Evolutionary conservation across 2,113 vertebrate species (phyloP).

Genomic region (Hypocryptadius cinnamomeus): DNA sequence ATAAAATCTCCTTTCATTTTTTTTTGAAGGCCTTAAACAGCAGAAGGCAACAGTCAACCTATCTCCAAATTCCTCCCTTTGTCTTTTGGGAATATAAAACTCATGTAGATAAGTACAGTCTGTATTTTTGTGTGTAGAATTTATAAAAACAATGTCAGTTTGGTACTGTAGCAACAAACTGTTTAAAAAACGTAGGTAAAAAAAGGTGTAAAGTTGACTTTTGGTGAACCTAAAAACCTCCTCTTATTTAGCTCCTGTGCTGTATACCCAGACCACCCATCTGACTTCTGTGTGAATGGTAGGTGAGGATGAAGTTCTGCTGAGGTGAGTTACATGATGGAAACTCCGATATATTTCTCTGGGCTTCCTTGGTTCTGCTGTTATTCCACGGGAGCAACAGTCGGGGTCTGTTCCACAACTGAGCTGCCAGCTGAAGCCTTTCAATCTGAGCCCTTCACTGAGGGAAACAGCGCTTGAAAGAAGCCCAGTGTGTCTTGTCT

Average conservation of each 20-base stretch:
- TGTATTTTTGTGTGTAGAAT: neutral
- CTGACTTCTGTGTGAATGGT: neutral
- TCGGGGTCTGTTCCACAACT: neutral
- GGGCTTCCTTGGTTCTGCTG: neutral
- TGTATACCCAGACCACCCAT: neutral
- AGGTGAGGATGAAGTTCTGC: neutral
- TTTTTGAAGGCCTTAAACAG: neutral
- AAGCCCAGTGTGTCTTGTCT: neutral
- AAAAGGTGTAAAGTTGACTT: neutral
- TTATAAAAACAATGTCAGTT: neutral
- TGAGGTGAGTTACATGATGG: neutral
- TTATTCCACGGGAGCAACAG: constrained; percentile 2
- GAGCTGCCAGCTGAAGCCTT: neutral
- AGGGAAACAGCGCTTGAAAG: constrained; percentile 8
- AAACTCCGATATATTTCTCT: neutral
- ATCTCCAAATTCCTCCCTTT: neutral
- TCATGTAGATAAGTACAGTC: neutral
- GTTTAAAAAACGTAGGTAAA: neutral
- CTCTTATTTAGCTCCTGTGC: neutral
- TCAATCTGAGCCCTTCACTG: constrained; percentile 18
- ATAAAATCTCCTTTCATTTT: neutral
- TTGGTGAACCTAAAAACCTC: neutral
- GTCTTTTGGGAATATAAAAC: neutral
- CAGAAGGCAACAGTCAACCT: neutral
- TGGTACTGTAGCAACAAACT: neutral